Base-by-base conservation (phyloP, 2,888 invertebrate species). In the Eristalis intricaria region DNA sequence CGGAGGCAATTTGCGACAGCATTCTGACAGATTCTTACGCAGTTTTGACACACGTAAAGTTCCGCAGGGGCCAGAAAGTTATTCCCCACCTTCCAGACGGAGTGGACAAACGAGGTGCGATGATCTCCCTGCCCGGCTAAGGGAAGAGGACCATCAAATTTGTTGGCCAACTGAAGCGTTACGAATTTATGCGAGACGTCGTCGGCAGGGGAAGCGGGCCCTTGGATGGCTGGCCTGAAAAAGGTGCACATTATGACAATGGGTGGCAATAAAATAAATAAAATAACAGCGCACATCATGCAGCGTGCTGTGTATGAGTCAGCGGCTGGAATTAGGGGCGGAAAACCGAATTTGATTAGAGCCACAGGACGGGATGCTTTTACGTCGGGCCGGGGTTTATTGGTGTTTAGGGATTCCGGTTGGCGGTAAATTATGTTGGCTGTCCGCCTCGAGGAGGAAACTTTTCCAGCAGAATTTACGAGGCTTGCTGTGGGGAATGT, bases 291-390 rank as follows among this genome's bases (percentile, higher is more conserved):
- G 50, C 63, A 22, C 40, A 63, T 63, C 61, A 74, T 56, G 38
- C 15, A 19, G n/a, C 60, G 15, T 23, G 56, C 60, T 60, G 66
- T 40, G 75, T n/a, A 40, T 60, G 66, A 26, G 66, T 35, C 19
- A 23, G 50, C 66, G 40, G 50, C 19, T 66, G 40, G 66, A 76
- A 58, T 58, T 32, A 11, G 38, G 19, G 38, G 35, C 35, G 74
- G 56, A 32, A 65, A 38, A 15, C 32, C 29, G 40, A 66, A 65
- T 76, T 76, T 66, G 75, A 76, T 76, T 76, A 40, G 75, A n/a
- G 56, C 58, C 65, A 58, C 74, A 64, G 74, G 64, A 66, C 40
- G 40, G n/a, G n/a, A 66, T 66, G 38, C 58, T 68, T 76, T 76
- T 19, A 19, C 19, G 19, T 66, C 58, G 40, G 58, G 29, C 10